Conservation (phyloP, 2,888 invertebrate species). For the Dioctria linearis region DNA sequence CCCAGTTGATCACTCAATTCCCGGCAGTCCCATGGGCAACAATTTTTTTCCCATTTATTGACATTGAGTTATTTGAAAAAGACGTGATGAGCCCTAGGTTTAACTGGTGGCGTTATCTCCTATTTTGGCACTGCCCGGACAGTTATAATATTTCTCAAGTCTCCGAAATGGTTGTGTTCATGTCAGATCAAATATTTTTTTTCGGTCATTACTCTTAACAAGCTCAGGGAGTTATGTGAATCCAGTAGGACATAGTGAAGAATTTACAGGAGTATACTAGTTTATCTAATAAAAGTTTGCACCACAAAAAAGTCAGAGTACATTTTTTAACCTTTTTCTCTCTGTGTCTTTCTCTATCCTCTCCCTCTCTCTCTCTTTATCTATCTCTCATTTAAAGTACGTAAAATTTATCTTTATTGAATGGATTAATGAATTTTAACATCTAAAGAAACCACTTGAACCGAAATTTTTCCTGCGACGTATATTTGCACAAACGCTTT, state of each 20-base stretch:
- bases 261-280: not conserved
- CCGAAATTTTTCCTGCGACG: not conserved
- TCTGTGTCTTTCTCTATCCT: no score
- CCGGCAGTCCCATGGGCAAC: constrained; percentile 1
- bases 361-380: not conserved
- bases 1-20: constrained; percentile 44
- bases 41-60: constrained; percentile 29
- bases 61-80: constrained; percentile 47
- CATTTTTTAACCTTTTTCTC: no score
- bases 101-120: constrained; percentile 9
- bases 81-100: constrained; percentile 40
- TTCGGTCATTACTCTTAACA: constrained; percentile 50
- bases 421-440: constrained; percentile 3
- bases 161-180: constrained; percentile 1
- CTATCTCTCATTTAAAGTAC: not conserved
- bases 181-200: constrained; percentile 46
- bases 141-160: constrained; percentile 40
- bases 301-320: not conserved
- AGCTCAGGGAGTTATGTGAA: constrained; percentile 29
- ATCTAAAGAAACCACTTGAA: not conserved
- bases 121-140: not conserved
- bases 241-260: not conserved
- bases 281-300: constrained; percentile 14
- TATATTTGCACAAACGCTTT: not conserved
- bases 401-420: not conserved